Evolutionary conservation across 1,140 invertebrate genomes (phyloP).

Genomic region (Eulimnadia texana): DNA sequence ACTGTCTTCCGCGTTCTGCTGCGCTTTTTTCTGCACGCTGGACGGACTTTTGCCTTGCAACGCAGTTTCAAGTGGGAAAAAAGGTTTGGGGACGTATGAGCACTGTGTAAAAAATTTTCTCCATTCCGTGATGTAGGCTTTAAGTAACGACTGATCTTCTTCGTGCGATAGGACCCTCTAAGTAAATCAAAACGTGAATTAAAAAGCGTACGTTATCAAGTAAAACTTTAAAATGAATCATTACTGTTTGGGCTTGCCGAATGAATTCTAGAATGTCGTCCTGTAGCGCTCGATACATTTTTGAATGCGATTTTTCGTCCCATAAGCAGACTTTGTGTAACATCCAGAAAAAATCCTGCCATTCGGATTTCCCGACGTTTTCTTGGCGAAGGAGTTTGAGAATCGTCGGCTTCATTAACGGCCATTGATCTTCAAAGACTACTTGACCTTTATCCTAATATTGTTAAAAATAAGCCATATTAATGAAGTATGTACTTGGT

Average conservation of each 20-base stretch:
- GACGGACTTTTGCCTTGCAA: slow-evolving; percentile 44
- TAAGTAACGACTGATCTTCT: slow-evolving; percentile 85
- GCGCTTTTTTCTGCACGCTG: slow-evolving; percentile 51
- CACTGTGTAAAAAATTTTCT: slow-evolving; percentile 95
- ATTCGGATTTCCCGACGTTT: slow-evolving; percentile 79
- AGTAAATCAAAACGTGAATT: slow-evolving; percentile 19
- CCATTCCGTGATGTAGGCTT: slow-evolving; percentile 94
- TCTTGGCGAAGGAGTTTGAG: slow-evolving; percentile 85
- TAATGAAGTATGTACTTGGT: neutral
- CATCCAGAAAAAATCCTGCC: slow-evolving; percentile 93
- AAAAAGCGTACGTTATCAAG: neutral
- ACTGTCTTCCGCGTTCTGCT: slow-evolving; percentile 57
- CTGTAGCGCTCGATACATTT: slow-evolving; percentile 72
- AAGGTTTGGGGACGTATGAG: slow-evolving; percentile 89
- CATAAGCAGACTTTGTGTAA: slow-evolving; percentile 88
- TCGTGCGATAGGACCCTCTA: slow-evolving; percentile 70
- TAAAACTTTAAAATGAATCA: neutral
- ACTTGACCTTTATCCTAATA: slow-evolving; percentile 32
- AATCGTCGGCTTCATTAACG: slow-evolving; percentile 80
- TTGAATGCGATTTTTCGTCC: slow-evolving; percentile 86
- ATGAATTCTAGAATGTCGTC: slow-evolving; percentile 92
- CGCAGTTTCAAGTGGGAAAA: slow-evolving; percentile 76
- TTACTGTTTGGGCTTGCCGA: slow-evolving; percentile 69
- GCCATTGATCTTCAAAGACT: slow-evolving; percentile 90
- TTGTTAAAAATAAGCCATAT: slow-evolving; percentile 1